Evolutionary conservation across 2,888 invertebrate species (phyloP).

Genomic region (Geotrupes spiniger): DNA sequence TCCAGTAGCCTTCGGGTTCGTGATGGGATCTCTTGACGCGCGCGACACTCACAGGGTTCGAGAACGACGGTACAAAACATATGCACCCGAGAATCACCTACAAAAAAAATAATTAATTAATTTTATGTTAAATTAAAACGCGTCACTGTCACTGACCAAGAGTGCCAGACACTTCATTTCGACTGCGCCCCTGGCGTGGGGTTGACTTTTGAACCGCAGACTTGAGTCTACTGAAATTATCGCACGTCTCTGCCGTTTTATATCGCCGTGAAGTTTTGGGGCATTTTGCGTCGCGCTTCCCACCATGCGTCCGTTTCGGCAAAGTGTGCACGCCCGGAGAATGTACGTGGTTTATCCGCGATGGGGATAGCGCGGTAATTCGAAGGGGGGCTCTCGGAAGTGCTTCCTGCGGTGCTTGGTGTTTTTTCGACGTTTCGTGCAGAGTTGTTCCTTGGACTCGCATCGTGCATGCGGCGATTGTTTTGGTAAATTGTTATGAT

Average conservation of each 20-base stretch:
- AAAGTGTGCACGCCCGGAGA: conserved; percentile 6
- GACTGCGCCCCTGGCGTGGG: conserved; percentile 33
- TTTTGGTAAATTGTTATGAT: too few species aligned
- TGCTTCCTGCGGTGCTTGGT: too few species aligned
- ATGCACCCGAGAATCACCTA: conserved; percentile 62
- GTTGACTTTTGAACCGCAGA: conserved; percentile 37
- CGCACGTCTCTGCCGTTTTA: conserved; percentile 40
- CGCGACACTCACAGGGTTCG: conserved; percentile 49
- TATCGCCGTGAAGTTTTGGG: conserved; percentile 42
- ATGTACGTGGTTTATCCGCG: conserved; percentile 2
- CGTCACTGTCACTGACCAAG: conserved; percentile 44
- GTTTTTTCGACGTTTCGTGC: too few species aligned
- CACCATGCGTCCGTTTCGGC: conserved; percentile 29
- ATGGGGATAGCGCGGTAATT: too few species aligned
- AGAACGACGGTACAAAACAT: conserved; percentile 51
- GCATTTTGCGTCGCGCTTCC: conserved; percentile 39
- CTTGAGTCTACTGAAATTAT: conserved; percentile 44
- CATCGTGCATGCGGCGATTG: too few species aligned
- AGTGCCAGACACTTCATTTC: conserved; percentile 50
- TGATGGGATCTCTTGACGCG: conserved; percentile 60
- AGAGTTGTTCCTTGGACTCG: too few species aligned
- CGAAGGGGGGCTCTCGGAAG: too few species aligned
- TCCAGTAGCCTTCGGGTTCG: conserved; percentile 70
- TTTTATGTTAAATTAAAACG: neutral
- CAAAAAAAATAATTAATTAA: conserved; percentile 35